Evolutionary conservation across 2,888 invertebrate species (phyloP).

Genomic region (Idaea aversata): DNA sequence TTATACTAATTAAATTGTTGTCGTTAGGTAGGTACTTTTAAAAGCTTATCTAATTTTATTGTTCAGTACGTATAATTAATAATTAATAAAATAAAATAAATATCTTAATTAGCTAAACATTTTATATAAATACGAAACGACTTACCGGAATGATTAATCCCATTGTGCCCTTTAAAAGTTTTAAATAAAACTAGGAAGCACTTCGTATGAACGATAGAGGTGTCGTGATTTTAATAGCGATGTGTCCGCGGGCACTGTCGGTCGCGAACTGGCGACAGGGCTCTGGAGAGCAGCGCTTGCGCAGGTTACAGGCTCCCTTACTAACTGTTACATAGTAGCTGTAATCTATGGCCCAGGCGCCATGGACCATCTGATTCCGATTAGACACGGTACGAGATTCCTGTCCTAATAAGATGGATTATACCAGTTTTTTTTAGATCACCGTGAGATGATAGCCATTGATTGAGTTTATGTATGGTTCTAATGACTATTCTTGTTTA

Average conservation of each 20-base stretch:
- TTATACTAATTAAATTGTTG: not conserved
- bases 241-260: conserved; percentile 56
- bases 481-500: not conserved
- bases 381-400: conserved; percentile 17
- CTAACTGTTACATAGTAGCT: conserved; percentile 15
- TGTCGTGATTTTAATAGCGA: conserved; percentile 14
- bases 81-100: conserved; percentile 13
- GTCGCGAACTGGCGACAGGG: conserved; percentile 50
- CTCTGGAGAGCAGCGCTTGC: conserved; percentile 16
- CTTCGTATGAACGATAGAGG: conserved; percentile 31
- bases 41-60: conserved; percentile 6
- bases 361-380: conserved; percentile 18
- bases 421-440: conserved; percentile 10
- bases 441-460: not conserved
- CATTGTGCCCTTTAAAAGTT: conserved; percentile 57
- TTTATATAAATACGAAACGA: conserved; percentile 28
- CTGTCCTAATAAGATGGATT: conserved; percentile 16
- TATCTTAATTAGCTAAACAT: conserved; percentile 6
- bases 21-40: not conserved
- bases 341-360: conserved; percentile 10
- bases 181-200: conserved; percentile 66
- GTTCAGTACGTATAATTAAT: conserved; percentile 15
- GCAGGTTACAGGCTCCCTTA: not conserved
- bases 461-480: not conserved
- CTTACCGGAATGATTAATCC: conserved; percentile 60